phyloP scores from a whole-genome alignment of 2,888 invertebrate genomes.

The Ectemnius cavifrons region DNA sequence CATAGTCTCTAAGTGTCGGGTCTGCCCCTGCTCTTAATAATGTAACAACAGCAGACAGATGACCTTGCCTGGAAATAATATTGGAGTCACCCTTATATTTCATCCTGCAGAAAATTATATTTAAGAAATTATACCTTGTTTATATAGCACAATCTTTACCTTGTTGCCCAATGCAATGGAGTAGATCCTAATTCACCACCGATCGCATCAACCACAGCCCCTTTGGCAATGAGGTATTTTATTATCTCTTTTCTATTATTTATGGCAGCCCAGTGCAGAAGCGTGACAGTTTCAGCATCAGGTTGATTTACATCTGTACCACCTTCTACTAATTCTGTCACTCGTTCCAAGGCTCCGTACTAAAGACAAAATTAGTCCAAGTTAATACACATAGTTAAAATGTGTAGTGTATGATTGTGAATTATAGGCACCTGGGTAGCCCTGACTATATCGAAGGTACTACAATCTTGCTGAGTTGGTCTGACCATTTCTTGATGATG shows the following conservation, averaged over 20 bases:
- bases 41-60: conserved; percentile 84
- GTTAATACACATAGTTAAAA: background rate
- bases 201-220: conserved; percentile 93
- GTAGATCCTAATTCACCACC: conserved; percentile 98
- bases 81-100: too few species aligned
- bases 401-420: background rate
- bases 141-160: conserved; percentile 76
- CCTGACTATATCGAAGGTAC: conserved; percentile 94
- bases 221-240: conserved; percentile 90
- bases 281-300: conserved; percentile 96
- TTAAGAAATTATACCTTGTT: too few species aligned
- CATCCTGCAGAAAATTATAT: too few species aligned
- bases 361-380: conserved; percentile 60
- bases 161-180: conserved; percentile 98
- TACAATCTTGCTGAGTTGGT: conserved; percentile 82
- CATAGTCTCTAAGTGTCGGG: conserved; percentile 93
- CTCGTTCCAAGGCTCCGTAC: conserved; percentile 92
- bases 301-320: conserved; percentile 97
- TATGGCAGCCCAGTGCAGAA: conserved; percentile 99
- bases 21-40: conserved; percentile 91
- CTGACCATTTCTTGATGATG: conserved; percentile 71
- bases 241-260: conserved; percentile 97
- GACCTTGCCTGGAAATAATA: conserved; percentile 80
- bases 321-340: conserved; percentile 92
- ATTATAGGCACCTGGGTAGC: conserved; percentile 89